Evolutionary conservation across 2,888 invertebrate species (phyloP), one percentile per base, ranked within the genome.

Genomic region (Polyploca ridens): DNA sequence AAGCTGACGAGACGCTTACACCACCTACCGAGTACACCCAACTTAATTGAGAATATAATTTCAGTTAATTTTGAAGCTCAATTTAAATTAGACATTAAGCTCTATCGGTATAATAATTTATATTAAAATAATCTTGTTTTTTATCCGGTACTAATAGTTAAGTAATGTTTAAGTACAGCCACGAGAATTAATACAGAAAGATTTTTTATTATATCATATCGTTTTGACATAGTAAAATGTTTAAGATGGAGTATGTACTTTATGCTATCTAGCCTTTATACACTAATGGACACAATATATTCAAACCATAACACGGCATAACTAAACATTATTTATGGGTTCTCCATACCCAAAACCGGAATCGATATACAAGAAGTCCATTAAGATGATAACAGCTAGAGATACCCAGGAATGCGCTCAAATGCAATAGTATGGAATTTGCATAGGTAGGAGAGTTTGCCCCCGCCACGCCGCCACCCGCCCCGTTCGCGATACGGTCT

Each of bases 391-490:
- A 82, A 76, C 77, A 75, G 76, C 75, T 77, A 82, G 76, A 82
- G 76, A 82, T 81, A 85, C 79, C 78, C 70, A 73, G 76, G 35
- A 35, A 76, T 60, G 81, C 75, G 77, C 81, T 84, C 82, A 80
- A 85, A 88, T 86, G 86, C 85, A 88, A 85, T 87, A 84, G 82
- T 78, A 80, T 69, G 66, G 74, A 82, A 89, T 89, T 90, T 87
- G 88, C 89, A 90, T 90, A 87, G 83, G 83, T 85, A 87, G 79
- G 75, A 84, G 84, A 81, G 85, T 80, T 81, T 75, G 74, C 75
- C 68, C 70, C 72, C 73, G 73, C 72, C 72, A 74, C 73, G 68
- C 72, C 74, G 79, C 77, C 72, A 2, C 27, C 72, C 73, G 69
- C 44, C 72, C 78, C 74, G 75, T 73, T 67, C 72, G 80, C 78